Conservation (phyloP, 2,113 vertebrate species). For the Rallus limicola region DNA sequence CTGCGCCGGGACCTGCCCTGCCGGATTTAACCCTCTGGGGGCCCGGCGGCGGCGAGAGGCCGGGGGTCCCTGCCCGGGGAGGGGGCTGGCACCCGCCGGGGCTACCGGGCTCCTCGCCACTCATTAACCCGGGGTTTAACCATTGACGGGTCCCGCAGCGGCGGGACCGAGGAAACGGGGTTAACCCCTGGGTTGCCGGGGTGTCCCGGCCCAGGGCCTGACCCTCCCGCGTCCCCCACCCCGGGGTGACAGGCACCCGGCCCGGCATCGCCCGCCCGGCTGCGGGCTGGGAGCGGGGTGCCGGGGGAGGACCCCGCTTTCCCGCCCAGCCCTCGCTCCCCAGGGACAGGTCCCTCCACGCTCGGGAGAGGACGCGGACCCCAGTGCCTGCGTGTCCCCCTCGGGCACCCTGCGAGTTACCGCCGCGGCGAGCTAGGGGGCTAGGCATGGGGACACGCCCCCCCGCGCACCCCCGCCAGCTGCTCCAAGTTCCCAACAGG, state of each 20-base stretch:
- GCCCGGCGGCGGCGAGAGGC: not conserved
- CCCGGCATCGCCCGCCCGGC: not conserved
- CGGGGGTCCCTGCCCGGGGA: not conserved
- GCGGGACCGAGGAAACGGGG: not conserved
- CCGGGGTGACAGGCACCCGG: not conserved
- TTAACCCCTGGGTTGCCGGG: slow-evolving; percentile 15
- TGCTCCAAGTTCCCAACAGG: not conserved
- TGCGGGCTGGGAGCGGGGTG: not conserved
- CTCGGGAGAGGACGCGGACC: not conserved
- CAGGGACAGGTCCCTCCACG: not conserved
- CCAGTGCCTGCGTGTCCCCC: not conserved
- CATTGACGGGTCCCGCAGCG: slow-evolving; percentile 18
- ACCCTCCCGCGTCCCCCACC: not conserved
- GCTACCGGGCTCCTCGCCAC: not conserved
- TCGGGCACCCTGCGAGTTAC: not conserved
- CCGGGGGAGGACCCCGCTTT: not conserved
- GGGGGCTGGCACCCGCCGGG: not conserved
- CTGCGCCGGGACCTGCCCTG: slow-evolving; percentile 65
- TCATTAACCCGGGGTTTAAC: slow-evolving; percentile 74
- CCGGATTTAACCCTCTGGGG: slow-evolving; percentile 29
- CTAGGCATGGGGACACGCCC: not conserved
- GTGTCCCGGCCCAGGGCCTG: not conserved
- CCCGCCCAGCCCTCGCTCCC: not conserved
- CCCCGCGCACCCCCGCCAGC: no score
- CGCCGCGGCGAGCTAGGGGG: not conserved